Evolutionary conservation across 2,113 vertebrate genomes (phyloP).

Genomic region (Penelope pileata): DNA sequence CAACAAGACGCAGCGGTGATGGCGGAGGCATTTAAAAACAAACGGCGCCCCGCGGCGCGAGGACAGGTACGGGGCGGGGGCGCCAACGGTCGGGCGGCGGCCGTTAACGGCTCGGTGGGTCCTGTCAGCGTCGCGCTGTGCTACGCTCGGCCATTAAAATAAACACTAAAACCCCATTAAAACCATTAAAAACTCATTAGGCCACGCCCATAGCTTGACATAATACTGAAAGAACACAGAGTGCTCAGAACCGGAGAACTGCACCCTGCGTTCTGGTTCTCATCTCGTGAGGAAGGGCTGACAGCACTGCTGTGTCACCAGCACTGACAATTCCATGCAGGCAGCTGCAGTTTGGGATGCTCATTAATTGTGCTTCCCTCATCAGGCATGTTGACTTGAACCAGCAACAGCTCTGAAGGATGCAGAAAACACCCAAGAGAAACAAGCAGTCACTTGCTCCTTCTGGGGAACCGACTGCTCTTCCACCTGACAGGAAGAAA

Average conservation of each 20-base stretch:
- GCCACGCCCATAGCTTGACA: background rate
- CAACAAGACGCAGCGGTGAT: background rate
- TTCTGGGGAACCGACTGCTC: background rate
- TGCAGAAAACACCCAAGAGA: constrained; percentile 70
- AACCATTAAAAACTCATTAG: too few species aligned
- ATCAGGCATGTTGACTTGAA: background rate
- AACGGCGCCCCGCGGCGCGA: background rate
- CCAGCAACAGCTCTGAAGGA: constrained; percentile 46
- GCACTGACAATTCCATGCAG: background rate
- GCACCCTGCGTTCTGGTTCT: background rate
- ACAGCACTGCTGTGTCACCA: too few species aligned
- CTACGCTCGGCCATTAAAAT: too few species aligned
- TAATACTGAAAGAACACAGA: background rate
- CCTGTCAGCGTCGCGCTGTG: background rate
- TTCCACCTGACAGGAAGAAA: background rate
- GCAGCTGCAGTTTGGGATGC: background rate
- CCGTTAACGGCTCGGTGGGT: background rate
- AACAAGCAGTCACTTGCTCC: background rate
- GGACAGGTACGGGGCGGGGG: background rate
- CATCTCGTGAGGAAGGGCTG: too few species aligned
- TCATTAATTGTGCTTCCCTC: background rate
- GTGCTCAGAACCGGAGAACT: too few species aligned
- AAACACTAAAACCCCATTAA: too few species aligned
- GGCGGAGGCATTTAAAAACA: background rate
- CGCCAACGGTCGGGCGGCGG: background rate